Evolutionary conservation across 92 coral and sea anemone genomes (phyloP), one percentile per base, ranked within the genome.

Genomic region (Parazoanthus atlanticus): DNA sequence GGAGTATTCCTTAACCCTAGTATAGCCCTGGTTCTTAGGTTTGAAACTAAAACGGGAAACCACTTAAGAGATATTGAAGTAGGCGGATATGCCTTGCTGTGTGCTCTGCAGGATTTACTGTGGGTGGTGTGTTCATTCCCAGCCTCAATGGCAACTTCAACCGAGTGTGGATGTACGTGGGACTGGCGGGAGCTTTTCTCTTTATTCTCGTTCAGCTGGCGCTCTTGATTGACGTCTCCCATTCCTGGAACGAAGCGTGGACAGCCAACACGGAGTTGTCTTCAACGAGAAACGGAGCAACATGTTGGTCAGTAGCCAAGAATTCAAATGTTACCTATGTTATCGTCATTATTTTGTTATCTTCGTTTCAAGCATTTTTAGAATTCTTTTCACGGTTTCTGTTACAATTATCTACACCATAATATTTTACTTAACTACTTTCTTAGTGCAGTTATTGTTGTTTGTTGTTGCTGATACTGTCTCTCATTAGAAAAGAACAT

Each of bases 191-290:
- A 41, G 91, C 95, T 26, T 94, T 94, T 30, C 87, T 94, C 52
- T 94, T 96, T 80, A 86, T 85, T 31, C 82, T 96, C 16, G 90
- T 92, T 49, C 95, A 94, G 67, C 92, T 96, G 28, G 80, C 93
- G 46, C 69, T 96, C 21, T 85, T 96, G 15, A 89, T 93, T 25
- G 98, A 95, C 70, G 58, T 89, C 85, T 91, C 95, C 34, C 93
- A 93, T 40, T 86, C 79, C 36, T 90, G 92, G 92, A 78, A 90
- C 65, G 94, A 91, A 67, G 58, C 92, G 52, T 94, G 95, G 93
- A 90, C 89, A 54, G 86, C 81, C 29, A 92, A 82, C 67, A 89
- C 82, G 85, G 97, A 91, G 70, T 82, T 73, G 31, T 85, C 92
- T 86, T 76, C 90, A 54, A 74, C 70, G 64, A n/a, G 41, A 70